Conservation (phyloP, 2,888 invertebrate species). For the Meiosimyza decipiens region DNA sequence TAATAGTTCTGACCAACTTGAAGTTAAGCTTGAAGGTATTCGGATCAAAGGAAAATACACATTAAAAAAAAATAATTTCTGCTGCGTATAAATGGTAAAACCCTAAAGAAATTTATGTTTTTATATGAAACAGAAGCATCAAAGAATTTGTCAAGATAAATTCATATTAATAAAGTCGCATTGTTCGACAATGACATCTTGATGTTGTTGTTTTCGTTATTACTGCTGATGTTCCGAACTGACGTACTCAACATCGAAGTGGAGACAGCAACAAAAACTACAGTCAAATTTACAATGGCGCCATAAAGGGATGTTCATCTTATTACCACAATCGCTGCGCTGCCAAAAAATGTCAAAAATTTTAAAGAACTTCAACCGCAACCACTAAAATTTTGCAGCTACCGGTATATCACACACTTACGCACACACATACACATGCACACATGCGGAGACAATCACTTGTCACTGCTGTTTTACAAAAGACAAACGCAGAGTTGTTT, state of each 20-base stretch:
- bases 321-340: constrained; percentile 36
- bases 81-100: not conserved
- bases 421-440: constrained; percentile 18
- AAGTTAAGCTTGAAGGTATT: too few relatives aligned
- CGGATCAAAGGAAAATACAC: not conserved
- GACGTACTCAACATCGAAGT: not conserved
- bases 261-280: constrained; percentile 22
- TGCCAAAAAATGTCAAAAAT: constrained; percentile 42
- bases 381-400: constrained; percentile 46
- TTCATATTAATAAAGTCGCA: constrained; percentile 28
- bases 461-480: constrained; percentile 42
- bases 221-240: constrained; percentile 1
- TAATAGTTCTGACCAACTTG: too few relatives aligned
- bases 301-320: constrained; percentile 35
- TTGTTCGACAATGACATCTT: constrained; percentile 5
- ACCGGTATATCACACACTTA: constrained; percentile 38
- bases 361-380: constrained; percentile 47
- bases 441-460: constrained; percentile 39
- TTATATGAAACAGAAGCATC: not conserved
- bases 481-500: constrained; percentile 53
- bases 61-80: constrained; percentile 1
- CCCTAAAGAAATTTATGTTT: not conserved
- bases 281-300: constrained; percentile 38
- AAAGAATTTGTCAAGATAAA: constrained; percentile 21
- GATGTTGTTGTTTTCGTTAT: constrained; percentile 23